A percentile compares a stretch with the other conserved stretches of the same genome.
Conservation (phyloP, 1,140 invertebrate genomes). For the Listronotus oregonensis region DNA sequence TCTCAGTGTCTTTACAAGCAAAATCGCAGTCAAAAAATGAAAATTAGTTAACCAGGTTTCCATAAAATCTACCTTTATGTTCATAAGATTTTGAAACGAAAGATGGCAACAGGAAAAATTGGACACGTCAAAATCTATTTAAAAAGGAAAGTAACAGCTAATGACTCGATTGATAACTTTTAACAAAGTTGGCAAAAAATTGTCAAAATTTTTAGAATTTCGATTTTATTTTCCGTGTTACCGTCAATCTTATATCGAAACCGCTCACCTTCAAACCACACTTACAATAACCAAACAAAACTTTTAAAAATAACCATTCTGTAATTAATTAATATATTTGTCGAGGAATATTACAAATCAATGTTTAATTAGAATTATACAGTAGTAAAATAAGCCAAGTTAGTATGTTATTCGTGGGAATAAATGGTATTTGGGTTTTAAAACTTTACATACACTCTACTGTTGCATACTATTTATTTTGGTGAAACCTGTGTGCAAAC, state of each 20-base stretch:
- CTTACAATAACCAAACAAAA: slow-evolving; percentile 15
- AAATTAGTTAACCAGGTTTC: background rate
- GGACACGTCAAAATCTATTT: background rate
- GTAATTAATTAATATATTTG: slow-evolving; percentile 21
- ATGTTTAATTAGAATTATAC: slow-evolving; percentile 15
- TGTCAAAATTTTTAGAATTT: slow-evolving; percentile 3
- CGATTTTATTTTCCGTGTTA: background rate
- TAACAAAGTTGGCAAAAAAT: background rate
- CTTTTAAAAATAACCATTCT: slow-evolving; percentile 16
- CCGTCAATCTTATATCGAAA: background rate
- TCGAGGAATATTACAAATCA: slow-evolving; percentile 38
- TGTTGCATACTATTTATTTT: no score
- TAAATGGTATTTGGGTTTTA: background rate
- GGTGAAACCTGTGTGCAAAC: no score
- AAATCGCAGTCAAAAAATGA: no score
- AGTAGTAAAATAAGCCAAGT: slow-evolving; percentile 24
- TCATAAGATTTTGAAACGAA: background rate
- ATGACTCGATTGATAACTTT: slow-evolving; percentile 2
- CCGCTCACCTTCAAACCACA: slow-evolving; percentile 9
- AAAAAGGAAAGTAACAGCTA: background rate
- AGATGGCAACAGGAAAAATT: slow-evolving; percentile 5
- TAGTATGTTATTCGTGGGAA: background rate
- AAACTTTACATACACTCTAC: no score
- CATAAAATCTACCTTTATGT: background rate
- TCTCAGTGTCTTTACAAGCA: no score